These are phyloP conservation scores for Cuculus canorus DNA, from an alignment of 2,797 vertebrate species.

Conservation along the genomic window DNA sequence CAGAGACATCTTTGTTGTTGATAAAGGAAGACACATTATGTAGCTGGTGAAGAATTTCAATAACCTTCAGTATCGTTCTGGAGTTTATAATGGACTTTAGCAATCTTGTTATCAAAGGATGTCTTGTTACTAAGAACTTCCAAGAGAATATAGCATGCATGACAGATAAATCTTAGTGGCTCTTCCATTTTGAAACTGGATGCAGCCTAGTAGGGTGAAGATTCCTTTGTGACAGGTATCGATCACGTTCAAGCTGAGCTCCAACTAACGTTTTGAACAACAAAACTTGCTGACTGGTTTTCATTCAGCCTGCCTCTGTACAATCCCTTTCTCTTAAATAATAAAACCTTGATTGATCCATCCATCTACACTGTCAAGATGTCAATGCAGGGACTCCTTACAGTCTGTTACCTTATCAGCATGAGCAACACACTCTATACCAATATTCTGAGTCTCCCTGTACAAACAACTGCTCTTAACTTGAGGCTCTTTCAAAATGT, in stretches of 20 bases:
- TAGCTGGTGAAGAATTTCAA: not conserved
- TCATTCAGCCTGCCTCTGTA: not conserved
- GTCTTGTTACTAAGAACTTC: not conserved
- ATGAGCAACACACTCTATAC: not conserved
- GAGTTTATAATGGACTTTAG: not conserved
- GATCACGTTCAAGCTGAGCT: not conserved
- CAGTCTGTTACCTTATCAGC: not conserved
- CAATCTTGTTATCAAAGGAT: not conserved
- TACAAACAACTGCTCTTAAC: not conserved
- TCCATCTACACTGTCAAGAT: not conserved
- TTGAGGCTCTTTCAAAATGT: not conserved
- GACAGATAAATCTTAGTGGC: not conserved
- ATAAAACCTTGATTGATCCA: not conserved
- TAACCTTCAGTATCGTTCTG: not conserved
- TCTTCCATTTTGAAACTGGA: not conserved
- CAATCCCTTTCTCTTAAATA: not conserved
- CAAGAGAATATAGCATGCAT: fast-evolving
- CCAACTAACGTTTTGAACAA: not conserved
- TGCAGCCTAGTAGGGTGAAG: not conserved
- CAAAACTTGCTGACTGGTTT: not conserved
- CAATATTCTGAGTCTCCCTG: not conserved
- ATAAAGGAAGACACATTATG: not conserved
- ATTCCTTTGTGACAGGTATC: not conserved
- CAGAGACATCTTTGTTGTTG: not conserved
- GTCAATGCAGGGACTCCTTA: not conserved